These are phyloP conservation scores for Drosophila tripunctata DNA, from an alignment of 2,888 invertebrate species.

Conservation along the genomic window DNA sequence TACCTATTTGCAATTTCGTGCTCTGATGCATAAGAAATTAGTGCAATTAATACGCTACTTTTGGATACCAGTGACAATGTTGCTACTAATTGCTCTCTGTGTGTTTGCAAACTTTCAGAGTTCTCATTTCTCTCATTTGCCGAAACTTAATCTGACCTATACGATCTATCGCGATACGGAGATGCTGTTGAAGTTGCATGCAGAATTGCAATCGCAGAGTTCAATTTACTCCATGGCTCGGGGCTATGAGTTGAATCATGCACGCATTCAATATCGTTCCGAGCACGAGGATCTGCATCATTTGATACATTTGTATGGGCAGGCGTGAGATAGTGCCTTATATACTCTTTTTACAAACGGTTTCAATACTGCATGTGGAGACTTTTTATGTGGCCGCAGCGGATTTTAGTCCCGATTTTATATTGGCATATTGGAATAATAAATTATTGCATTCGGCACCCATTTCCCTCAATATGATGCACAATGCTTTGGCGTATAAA, in stretches of 20 bases:
- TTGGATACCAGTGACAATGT: neutral
- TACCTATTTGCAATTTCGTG: neutral
- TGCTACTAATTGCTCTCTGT: neutral
- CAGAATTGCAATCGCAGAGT: neutral
- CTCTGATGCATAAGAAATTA: neutral
- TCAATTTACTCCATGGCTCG: neutral
- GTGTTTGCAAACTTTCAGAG: neutral
- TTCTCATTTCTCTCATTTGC: constrained; percentile 5
- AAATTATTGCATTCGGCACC: constrained; percentile 15
- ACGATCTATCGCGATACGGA: neutral
- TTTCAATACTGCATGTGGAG: neutral
- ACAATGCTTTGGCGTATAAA: constrained; percentile 16
- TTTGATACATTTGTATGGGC: neutral
- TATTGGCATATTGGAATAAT: constrained; percentile 20
- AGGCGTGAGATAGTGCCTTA: constrained; percentile 14
- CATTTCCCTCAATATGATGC: constrained; percentile 23
- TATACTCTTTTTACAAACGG: neutral
- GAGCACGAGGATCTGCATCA: accelerated
- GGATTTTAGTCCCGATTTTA: neutral
- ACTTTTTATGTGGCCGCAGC: constrained; percentile 13
- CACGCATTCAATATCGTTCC: neutral
- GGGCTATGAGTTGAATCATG: neutral
- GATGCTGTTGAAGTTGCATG: constrained; percentile 3
- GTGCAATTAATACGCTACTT: neutral
- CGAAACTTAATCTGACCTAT: neutral